Evolutionary conservation across 2,113 vertebrate species (phyloP).

Genomic region (rat (Rattus norvegicus)): DNA sequence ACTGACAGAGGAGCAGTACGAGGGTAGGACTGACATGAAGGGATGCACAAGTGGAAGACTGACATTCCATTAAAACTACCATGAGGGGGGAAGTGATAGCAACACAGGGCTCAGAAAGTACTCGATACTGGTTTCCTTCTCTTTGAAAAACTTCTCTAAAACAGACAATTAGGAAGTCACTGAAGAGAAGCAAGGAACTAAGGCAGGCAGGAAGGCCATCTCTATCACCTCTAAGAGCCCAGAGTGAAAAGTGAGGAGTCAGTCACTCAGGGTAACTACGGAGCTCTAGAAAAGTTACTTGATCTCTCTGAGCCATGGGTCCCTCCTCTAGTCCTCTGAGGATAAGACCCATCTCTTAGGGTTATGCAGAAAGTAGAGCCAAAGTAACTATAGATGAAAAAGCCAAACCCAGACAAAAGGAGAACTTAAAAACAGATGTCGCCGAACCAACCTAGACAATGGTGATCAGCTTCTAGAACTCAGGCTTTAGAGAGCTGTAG

Average conservation of each 20-base stretch:
- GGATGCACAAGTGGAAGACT: background rate
- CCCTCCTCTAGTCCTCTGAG: slow-evolving; percentile 33
- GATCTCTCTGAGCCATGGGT: slow-evolving; percentile 34
- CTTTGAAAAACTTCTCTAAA: slow-evolving; percentile 46
- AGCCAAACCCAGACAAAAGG: slow-evolving; percentile 21
- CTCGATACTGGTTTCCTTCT: slow-evolving; percentile 9
- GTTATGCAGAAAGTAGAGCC: background rate
- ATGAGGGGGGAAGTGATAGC: background rate
- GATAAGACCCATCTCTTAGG: background rate
- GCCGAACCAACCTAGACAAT: slow-evolving; percentile 13
- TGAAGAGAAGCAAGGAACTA: background rate
- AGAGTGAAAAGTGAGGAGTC: background rate
- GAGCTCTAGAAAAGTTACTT: background rate
- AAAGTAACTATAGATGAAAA: slow-evolving; percentile 47
- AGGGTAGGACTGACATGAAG: background rate
- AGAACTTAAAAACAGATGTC: slow-evolving; percentile 40
- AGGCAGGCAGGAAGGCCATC: slow-evolving; percentile 30
- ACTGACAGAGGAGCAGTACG: background rate
- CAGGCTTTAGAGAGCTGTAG: slow-evolving; percentile 10
- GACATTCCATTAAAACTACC: background rate
- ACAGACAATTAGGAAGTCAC: slow-evolving; percentile 11
- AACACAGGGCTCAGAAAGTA: background rate
- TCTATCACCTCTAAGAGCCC: background rate
- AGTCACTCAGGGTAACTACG: background rate
- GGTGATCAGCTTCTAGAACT: slow-evolving; percentile 45